phyloP scores from a whole-genome alignment of 2,113 vertebrate genomes.

The Suricata suricatta region DNA sequence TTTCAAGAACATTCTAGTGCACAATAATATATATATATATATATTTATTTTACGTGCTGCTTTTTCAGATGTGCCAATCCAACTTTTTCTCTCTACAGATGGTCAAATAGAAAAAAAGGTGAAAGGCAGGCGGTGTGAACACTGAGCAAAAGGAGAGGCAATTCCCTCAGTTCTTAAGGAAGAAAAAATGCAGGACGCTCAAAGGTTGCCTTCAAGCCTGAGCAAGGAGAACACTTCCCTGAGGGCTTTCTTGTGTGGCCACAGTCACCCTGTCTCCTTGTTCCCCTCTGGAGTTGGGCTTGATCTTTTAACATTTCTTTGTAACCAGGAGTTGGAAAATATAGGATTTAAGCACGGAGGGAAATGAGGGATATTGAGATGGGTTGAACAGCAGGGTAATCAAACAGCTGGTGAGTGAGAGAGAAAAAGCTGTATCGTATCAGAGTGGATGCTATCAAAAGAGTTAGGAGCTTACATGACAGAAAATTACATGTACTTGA shows the following conservation, averaged over 20 bases:
- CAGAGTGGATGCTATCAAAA: conserved; percentile 51
- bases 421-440: conserved; percentile 45
- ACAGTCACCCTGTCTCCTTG: neutral
- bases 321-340: conserved; percentile 35
- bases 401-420: conserved; percentile 45
- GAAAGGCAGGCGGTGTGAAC: neutral
- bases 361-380: neutral
- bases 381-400: conserved; percentile 29
- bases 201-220: neutral
- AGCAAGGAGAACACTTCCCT: neutral
- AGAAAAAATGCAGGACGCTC: neutral
- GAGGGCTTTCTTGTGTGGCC: neutral
- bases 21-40: neutral
- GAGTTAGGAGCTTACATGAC: conserved; percentile 62
- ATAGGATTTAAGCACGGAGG: neutral
- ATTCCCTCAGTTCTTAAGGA: conserved; percentile 4
- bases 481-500: conserved; percentile 67
- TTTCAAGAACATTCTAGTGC: neutral
- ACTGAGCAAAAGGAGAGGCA: conserved; percentile 3
- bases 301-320: conserved; percentile 55
- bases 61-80: neutral
- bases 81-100: conserved; percentile 2
- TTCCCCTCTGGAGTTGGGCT: neutral
- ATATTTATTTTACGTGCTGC: conserved; percentile 32
- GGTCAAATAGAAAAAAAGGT: neutral